These are phyloP conservation scores for Micronisus gabar DNA, from an alignment of 2,113 vertebrate species.

Conservation along the genomic window DNA sequence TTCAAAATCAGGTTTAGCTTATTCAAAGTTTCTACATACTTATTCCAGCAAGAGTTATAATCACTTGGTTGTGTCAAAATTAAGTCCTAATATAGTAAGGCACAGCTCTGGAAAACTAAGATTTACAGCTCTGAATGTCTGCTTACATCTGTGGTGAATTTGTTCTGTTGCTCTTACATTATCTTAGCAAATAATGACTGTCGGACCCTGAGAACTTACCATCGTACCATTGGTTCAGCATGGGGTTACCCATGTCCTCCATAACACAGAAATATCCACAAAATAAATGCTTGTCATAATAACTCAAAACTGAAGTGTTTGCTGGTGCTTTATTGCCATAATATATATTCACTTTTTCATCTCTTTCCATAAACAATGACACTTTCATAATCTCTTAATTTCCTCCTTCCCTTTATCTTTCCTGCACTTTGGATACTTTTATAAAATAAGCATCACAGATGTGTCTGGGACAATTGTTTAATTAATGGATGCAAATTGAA, in stretches of 20 bases:
- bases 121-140: neutral
- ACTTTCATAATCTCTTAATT: neutral
- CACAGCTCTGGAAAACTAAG: neutral
- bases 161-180: neutral
- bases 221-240: neutral
- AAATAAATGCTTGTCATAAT: neutral
- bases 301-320: neutral
- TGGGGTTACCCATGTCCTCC: neutral
- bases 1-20: neutral
- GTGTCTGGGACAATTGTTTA: neutral
- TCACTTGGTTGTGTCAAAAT: neutral
- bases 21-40: neutral
- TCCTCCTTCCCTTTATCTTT: neutral
- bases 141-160: neutral
- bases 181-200: neutral
- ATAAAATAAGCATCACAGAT: neutral
- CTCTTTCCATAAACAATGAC: neutral
- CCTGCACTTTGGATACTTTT: neutral
- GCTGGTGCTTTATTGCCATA: neutral
- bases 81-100: neutral
- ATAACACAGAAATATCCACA: neutral
- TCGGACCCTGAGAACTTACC: neutral
- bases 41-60: neutral
- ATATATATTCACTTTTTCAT: neutral
- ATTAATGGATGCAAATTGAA: neutral